Base-by-base conservation (phyloP, 2,797 vertebrate genomes). In the Pseudomugil gertrudae region DNA sequence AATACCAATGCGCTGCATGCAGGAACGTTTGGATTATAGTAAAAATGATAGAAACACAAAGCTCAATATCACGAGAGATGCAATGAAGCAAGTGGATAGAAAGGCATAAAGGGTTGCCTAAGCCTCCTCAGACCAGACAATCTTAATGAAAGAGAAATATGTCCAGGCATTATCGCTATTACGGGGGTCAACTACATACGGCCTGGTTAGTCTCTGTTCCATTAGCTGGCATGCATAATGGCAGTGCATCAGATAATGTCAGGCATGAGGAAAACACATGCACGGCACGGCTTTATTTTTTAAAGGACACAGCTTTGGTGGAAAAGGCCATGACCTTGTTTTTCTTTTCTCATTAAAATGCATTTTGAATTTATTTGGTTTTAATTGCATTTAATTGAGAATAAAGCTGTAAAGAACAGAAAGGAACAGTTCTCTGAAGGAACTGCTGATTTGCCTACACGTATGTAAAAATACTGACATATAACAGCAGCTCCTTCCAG, bases 11-110 rank as follows among this genome's bases (percentile, higher is more conserved):
- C 66, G 80, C 68, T 53, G 74, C 74, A 84, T 83, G 71, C 56
- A 75, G 69, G 80, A 87, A 83, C 80, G 66, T 78, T 80, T 71
- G 84, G 88, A 90, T 90, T 85, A 91, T 73, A 75, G 69, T 54
- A 61, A 69, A 69, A 79, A 64, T 70, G 68, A 81, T 8, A 38
- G 61, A 60, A 69, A 66, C 59, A 63, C 26, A 23, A 30, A 69
- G 57, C 60, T 60, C 53, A 15, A 76, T 66, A 79, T 60, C 33
- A 55, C 61, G 70, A 5, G 13, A 62, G 66, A 81, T 69, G 13
- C 24, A 61, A 55, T 60, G 53, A 53, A 30, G 19, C 13, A 52
- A 29, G 3, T 35, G 50, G 48, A 74, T 47, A 69, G 73, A 74
- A 70, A 79, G 65, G 60, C 54, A 65, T 55, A 78, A 59, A 74